These are phyloP conservation scores for Chelon auratus DNA, from an alignment of 2,797 vertebrate genomes.

Conservation along the genomic window DNA sequence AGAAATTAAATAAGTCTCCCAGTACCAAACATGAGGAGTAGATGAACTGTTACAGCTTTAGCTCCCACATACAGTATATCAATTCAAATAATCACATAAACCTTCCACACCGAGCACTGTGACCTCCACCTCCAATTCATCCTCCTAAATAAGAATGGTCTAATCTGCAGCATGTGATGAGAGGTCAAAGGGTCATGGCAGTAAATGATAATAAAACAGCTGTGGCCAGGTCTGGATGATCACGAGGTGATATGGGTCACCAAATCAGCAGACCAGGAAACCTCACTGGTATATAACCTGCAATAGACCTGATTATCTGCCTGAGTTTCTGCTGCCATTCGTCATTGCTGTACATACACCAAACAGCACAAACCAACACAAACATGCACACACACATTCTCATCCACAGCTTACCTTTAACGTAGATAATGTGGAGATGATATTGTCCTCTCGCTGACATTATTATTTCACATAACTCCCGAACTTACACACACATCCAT, in stretches of 20 bases:
- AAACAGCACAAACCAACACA: constrained; percentile 21
- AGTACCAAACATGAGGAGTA: constrained; percentile 16
- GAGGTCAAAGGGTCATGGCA: constrained; percentile 70
- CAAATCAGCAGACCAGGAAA: constrained; percentile 39
- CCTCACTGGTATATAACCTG: constrained; percentile 37
- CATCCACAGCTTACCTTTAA: constrained; percentile 16
- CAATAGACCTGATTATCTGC: constrained; percentile 46
- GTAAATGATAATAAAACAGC: constrained; percentile 74
- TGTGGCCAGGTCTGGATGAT: constrained; percentile 42
- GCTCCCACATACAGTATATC: constrained; percentile 46
- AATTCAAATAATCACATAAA: constrained; percentile 62
- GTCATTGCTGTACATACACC: constrained; percentile 45
- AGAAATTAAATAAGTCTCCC: background rate
- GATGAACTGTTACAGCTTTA: constrained; percentile 18
- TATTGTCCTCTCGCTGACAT: constrained; percentile 44
- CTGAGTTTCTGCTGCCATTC: constrained; percentile 28
- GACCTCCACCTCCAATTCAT: constrained; percentile 66
- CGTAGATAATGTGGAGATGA: constrained; percentile 22
- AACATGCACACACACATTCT: constrained; percentile 8
- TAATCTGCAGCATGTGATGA: constrained; percentile 64
- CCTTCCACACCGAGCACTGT: constrained; percentile 40
- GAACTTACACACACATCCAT: constrained; percentile 4
- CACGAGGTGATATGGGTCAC: constrained; percentile 60
- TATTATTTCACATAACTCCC: constrained; percentile 35
- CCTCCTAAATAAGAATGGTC: constrained; percentile 69